Evolutionary conservation across 2,888 invertebrate genomes (phyloP), one percentile per base, ranked within the genome.

Genomic region (Aphidoletes aphidimyza): DNA sequence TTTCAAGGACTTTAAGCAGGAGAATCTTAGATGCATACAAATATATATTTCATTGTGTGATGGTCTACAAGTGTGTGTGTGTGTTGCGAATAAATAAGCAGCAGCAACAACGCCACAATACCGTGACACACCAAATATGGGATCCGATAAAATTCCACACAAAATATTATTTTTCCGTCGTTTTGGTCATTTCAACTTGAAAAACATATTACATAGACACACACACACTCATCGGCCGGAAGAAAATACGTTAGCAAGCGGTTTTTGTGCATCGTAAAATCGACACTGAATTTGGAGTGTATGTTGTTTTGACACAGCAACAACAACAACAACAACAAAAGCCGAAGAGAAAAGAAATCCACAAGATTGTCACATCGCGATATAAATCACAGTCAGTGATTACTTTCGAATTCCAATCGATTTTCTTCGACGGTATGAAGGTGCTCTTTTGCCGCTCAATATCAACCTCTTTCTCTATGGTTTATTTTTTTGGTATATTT

Each of bases 331-430:
- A n/a, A n/a, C n/a, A n/a, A n/a, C n/a, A n/a, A n/a, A n/a, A n/a
- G n/a, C n/a, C n/a, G n/a, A 69, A 2, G 11, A 34, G 14, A 69
- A 54, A 34, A 69, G 69, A 69, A 34, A 30, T 69, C 69, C 69
- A 69, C 3, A 69, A 69, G 2, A 54, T 22, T 11, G 22, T 54
- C 54, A 54, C 69, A 69, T 34, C 5, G 69, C 69, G 69, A 69
- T 69, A 69, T 69, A 69, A 69, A 69, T 69, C 69, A 69, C 30
- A 30, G 69, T 69, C 69, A 69, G 30, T 30, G 69, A 69, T 69
- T 30, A 14, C 69, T 69, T 69, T 69, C 69, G 30, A 69, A 69
- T 69, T 69, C 69, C 69, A 69, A 69, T 69, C 26, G 69, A 69
- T 69, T 69, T 69, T 69, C 69, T 69, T 69, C 34, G n/a, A n/a